Conservation (phyloP, 2,113 vertebrate genomes). For the Ranitomeya imitator region DNA sequence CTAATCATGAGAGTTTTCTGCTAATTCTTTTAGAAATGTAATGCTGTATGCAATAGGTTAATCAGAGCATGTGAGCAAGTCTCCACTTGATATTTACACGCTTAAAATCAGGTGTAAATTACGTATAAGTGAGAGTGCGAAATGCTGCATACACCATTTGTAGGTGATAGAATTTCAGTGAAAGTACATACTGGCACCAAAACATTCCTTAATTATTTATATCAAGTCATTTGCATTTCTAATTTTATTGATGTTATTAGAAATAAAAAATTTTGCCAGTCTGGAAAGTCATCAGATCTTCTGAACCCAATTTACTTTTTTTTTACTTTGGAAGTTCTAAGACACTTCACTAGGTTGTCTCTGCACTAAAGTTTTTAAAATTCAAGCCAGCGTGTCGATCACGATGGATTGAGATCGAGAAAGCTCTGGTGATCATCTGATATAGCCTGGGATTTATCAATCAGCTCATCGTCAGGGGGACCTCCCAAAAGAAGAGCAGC, state of each 20-base stretch:
- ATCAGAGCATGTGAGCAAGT: conserved; percentile 1
- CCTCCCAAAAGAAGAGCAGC: neutral
- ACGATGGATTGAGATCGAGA: too few species aligned
- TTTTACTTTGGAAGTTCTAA: too few species aligned
- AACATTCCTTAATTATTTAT: conserved; percentile 58
- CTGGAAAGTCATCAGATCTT: neutral
- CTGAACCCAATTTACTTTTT: neutral
- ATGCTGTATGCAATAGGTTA: neutral
- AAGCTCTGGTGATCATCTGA: too few species aligned
- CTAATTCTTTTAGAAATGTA: neutral
- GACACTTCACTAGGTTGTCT: neutral
- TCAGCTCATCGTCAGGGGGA: neutral
- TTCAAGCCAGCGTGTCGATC: neutral
- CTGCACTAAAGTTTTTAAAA: neutral
- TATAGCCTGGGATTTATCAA: neutral
- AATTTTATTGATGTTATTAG: conserved; percentile 3
- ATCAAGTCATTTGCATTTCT: conserved; percentile 6
- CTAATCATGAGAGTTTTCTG: neutral
- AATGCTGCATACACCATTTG: conserved; percentile 40
- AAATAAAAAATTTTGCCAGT: neutral
- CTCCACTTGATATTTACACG: conserved; percentile 31
- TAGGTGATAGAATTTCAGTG: conserved; percentile 57
- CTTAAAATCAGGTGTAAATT: conserved; percentile 56
- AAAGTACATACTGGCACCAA: conserved; percentile 38
- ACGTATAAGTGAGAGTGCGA: conserved; percentile 52